Evolutionary conservation across 2,797 vertebrate species (phyloP).

Genomic region (Rhinogobio ventralis): DNA sequence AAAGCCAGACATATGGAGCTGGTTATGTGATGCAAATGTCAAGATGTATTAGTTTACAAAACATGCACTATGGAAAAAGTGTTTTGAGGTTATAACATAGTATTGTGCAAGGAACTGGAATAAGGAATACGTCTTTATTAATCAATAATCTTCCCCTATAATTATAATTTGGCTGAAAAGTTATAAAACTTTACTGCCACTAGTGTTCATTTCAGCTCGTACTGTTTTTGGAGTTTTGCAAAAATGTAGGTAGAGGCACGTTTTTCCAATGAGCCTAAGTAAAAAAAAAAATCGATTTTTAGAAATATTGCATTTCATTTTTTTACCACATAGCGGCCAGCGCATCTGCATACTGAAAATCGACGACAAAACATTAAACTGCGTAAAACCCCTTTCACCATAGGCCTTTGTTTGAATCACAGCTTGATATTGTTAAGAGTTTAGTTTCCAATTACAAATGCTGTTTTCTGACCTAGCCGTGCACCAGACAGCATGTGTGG

Average conservation of each 20-base stretch:
- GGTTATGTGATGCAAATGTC: not conserved
- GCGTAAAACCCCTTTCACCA: conserved; percentile 10
- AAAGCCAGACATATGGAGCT: not conserved
- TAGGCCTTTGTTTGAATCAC: conserved; percentile 54
- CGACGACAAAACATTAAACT: conserved; percentile 70
- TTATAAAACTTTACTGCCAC: not conserved
- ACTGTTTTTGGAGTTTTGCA: not conserved
- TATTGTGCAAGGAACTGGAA: not conserved
- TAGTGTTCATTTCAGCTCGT: not conserved
- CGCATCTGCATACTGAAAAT: conserved; percentile 66
- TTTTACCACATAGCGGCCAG: not conserved
- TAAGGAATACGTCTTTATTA: not conserved
- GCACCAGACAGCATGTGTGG: conserved; percentile 61
- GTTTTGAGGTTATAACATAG: not conserved
- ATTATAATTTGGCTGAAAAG: not conserved
- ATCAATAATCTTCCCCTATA: not conserved
- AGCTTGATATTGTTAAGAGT: conserved; percentile 65
- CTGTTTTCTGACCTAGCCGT: conserved; percentile 67
- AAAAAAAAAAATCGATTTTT: not conserved
- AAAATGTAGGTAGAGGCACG: not conserved
- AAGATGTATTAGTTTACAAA: not conserved
- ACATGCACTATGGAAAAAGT: no score
- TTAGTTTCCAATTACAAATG: conserved; percentile 64
- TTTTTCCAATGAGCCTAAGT: not conserved
- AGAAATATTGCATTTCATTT: not conserved